phyloP scores from a whole-genome alignment of 1,140 invertebrate species.

The Drosophila rhopaloa region DNA sequence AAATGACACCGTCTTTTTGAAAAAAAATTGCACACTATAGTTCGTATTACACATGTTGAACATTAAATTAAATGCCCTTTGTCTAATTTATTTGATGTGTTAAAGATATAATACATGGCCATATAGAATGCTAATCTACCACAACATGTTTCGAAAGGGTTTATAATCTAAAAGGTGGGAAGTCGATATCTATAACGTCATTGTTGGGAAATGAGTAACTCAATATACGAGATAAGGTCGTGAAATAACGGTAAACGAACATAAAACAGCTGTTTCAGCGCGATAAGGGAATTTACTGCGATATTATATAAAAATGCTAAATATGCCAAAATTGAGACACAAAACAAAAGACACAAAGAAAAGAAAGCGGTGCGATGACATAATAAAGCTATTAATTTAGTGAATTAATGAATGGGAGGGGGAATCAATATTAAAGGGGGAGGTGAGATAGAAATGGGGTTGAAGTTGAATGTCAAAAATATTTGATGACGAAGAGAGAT shows the following conservation, averaged over 20 bases:
- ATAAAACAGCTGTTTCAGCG: constrained; percentile 54
- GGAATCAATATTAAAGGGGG: constrained; percentile 4
- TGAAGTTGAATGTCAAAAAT: constrained; percentile 44
- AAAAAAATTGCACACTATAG: too few relatives aligned
- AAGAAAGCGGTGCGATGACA: constrained; percentile 72
- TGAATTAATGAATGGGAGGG: constrained; percentile 44
- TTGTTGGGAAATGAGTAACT: constrained; percentile 31
- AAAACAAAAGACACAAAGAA: constrained; percentile 34
- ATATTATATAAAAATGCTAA: constrained; percentile 69
- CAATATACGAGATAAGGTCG: constrained; percentile 18
- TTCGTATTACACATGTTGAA: neutral
- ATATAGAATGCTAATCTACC: neutral
- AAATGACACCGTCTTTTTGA: too few relatives aligned
- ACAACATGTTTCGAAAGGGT: neutral
- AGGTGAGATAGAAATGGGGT: constrained; percentile 23
- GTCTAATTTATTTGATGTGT: too few relatives aligned
- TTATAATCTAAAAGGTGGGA: constrained; percentile 1
- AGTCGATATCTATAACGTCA: constrained; percentile 37
- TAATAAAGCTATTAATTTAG: constrained; percentile 62
- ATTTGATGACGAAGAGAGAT: constrained; percentile 28
- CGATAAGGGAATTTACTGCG: constrained; percentile 20
- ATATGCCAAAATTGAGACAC: constrained; percentile 29
- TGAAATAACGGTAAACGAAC: constrained; percentile 20
- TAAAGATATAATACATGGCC: neutral
- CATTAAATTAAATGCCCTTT: neutral